Base-by-base conservation (phyloP, 2,888 invertebrate species). In the Pyrrhia umbra region DNA sequence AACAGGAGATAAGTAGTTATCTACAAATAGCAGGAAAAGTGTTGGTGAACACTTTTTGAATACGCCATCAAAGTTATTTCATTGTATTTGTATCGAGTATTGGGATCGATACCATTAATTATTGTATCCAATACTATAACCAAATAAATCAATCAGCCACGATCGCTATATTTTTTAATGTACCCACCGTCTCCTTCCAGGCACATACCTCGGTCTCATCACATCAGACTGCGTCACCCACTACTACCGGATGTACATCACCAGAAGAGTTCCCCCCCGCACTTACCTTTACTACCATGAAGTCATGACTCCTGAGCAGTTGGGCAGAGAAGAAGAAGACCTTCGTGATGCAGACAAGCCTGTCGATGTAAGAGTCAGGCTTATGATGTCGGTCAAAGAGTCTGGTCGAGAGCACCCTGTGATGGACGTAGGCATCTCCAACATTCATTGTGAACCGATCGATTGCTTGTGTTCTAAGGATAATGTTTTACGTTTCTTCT, bases 261-360 rank as follows among this genome's bases (percentile, higher is more conserved):
- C 82, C 0, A 78, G 83, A 5, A 13, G 27, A 0, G 81, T 90
- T 0, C 91, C 93, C 0, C 88, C 88, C 0, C 77, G 93, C 9
- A 79, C 71, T 50, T 94, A 92, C 75, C 71, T 79, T 46, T 94
- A 92, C 81, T 85, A 77, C 80, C 92, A 94, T 61, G 94, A 94
- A 66, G 64, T 76, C 0, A 60, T 81, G 37, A 47, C 66, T 10
- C 43, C 58, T 6, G 55, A 60, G 23, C 59, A 60, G 16, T 20
- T 23, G 6, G n/a, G n/a, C n/a, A n/a, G n/a, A n/a, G n/a, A n/a
- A n/a, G n/a, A n/a, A 0, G 72, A 66, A 0, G 50, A 30, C 0
- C 25, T 9, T 6, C 40, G 57, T 1, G 60, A 68, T 13, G 66
- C 66, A 2, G 21, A 42, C 0, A 42, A 34, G 0, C 63, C 66